Evolutionary conservation across 2,113 vertebrate genomes (phyloP), one percentile per base, ranked within the genome.

Genomic region (Nerophis ophidion): DNA sequence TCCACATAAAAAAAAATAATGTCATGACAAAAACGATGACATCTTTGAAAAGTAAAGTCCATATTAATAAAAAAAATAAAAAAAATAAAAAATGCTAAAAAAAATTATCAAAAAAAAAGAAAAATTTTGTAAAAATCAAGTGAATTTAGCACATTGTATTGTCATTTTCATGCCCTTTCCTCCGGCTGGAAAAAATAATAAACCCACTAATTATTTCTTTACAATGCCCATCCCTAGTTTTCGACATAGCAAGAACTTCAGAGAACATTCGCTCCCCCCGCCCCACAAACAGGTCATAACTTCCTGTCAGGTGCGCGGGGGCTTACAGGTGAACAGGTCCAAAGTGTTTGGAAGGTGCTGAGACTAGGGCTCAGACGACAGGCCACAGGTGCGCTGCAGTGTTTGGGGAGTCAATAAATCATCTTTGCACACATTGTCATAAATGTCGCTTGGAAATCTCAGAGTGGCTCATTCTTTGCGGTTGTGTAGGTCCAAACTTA

Each of bases 401-500:
- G 51, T 64, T 44, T 61, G 48, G 33, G 42, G 36, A 42, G 38
- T 47, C 13, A n/a, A 35, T 34, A 48, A 26, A 11, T 81, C 63
- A 45, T 66, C 60, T 57, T 72, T 78, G 58, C 76, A 81, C 76
- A 76, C 68, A 75, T 78, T 53, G 71, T 66, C 57, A 57, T 73
- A 74, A 57, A 67, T 70, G 63, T 60, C 60, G 50, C 1, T 15
- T 56, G 75, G 57, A 77, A 84, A 80, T 84, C 81, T 85, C 77
- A 69, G 76, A 77, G 66, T 74, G 74, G 65, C 56, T 34, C 26
- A 48, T 64, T 76, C 65, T 84, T 62, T 36, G 54, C 69, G 67
- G 54, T 85, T 81, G 86, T 86, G 80, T 75, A 81, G 86, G 86
- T 89, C 84, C 86, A 85, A 86, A 84, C 71, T 56, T 75, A 77